Conservation (phyloP, 2,113 vertebrate species). For the Marcusenius ussheri region DNA sequence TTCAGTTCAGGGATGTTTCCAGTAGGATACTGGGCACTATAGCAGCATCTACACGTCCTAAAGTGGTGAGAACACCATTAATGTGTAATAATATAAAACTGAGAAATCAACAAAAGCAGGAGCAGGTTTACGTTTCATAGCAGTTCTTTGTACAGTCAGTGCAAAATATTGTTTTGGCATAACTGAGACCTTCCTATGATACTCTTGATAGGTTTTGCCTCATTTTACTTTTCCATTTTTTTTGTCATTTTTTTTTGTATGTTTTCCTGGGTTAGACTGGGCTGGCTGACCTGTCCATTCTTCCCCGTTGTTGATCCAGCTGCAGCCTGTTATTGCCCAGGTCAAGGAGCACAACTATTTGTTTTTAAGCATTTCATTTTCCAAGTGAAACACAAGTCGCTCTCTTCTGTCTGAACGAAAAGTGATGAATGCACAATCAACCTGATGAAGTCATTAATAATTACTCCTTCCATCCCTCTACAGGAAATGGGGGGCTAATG, state of each 20-base stretch:
- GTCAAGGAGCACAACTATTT: conserved; percentile 55
- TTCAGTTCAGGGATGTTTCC: not conserved
- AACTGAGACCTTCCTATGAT: not conserved
- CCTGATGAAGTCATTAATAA: conserved; percentile 67
- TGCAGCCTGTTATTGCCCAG: conserved; percentile 57
- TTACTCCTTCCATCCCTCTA: conserved; percentile 44
- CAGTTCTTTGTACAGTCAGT: not conserved
- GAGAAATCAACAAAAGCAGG: not conserved
- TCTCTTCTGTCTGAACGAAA: conserved; percentile 45
- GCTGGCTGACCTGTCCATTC: conserved; percentile 45
- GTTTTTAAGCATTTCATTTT: conserved; percentile 73
- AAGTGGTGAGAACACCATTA: not conserved
- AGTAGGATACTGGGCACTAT: not conserved
- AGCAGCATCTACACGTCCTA: not conserved
- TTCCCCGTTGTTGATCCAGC: conserved; percentile 62
- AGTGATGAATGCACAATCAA: conserved; percentile 73
- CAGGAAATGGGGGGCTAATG: conserved; percentile 57
- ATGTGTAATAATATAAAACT: not conserved
- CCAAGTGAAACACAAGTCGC: conserved; percentile 66
- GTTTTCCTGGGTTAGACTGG: conserved; percentile 1
- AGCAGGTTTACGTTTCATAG: not conserved
- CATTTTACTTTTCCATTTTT: not conserved
- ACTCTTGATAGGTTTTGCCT: not conserved
- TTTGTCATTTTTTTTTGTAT: not conserved
- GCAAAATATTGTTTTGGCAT: not conserved